Evolutionary conservation across 2,797 vertebrate genomes (phyloP), one percentile per base, ranked within the genome.

Genomic region (Garrulus glandarius): DNA sequence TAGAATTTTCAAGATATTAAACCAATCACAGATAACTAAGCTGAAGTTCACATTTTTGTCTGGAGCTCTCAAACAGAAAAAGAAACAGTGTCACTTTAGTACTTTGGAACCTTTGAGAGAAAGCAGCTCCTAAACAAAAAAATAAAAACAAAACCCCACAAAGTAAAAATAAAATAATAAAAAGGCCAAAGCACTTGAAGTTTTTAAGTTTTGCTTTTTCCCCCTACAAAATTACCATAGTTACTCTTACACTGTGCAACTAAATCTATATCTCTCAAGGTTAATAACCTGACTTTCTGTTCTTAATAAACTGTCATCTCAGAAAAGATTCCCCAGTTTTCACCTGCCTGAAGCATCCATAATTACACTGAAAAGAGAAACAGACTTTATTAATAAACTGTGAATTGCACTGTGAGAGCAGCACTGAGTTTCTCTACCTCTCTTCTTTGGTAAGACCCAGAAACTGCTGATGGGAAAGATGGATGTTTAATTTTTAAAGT

Each of bases 341-440:
- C 37, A 75, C 34, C 75, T 71, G 39, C 63, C 60, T 71, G 36
- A 84, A 82, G 53, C 39, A 93, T 43, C 41, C 47, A 60, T n/a
- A 87, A 72, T 39, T 60, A 68, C 24, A 47, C 36, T 43, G 61
- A 87, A 77, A 87, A 90, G 36, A 68, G 36, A 89, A 92, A 91
- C 18, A 69, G 75, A 47, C 23, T 89, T 72, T 68, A 41, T 53
- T 77, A 65, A 68, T 52, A 87, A 93, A 95, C 26, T 32, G 7
- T 0, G 0, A 55, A 55, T 44, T 68, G n/a, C n/a, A 47, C 27
- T 75, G 9, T 6, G 23, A 60, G 9, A 64, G 8, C 39, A 57
- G 24, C 50, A 74, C 13, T 77, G 72, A 55, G 11, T 74, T 75
- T 39, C 30, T 74, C 59, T 39, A 47, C 29, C 13, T 59, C 14